These are phyloP conservation scores for Dermochelys coriacea DNA, from an alignment of 2,797 vertebrate species.

Conservation along the genomic window DNA sequence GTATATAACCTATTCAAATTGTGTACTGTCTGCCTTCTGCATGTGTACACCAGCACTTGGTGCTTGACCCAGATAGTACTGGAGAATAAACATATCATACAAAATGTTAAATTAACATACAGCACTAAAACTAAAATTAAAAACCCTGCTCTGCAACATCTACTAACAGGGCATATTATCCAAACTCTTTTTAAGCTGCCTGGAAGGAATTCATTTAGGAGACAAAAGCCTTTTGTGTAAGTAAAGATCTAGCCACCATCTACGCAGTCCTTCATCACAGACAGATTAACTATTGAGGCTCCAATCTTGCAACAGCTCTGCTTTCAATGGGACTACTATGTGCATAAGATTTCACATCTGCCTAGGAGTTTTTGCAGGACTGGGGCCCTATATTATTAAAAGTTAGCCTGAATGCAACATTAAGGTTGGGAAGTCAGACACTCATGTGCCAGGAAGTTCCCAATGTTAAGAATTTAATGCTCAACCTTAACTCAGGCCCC, in stretches of 20 bases:
- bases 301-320: not conserved
- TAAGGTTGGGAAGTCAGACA: not conserved
- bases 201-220: not conserved
- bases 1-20: not conserved
- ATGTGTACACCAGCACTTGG: not conserved
- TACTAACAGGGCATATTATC: fast-evolving
- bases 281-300: not conserved
- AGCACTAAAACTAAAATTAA: not conserved
- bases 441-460: not conserved
- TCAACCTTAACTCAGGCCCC: not conserved
- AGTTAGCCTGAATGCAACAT: not conserved
- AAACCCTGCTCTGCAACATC: not conserved
- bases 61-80: not conserved
- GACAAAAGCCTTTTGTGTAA: not conserved
- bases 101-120: not conserved
- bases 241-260: not conserved
- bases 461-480: not conserved
- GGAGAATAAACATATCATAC: not conserved
- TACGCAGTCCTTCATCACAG: not conserved
- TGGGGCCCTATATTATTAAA: not conserved
- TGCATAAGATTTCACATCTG: not conserved
- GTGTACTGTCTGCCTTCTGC: not conserved
- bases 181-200: not conserved
- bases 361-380: not conserved
- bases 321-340: not conserved